These are phyloP conservation scores for Habrosyne pyritoides DNA, from an alignment of 2,888 invertebrate species.

Conservation along the genomic window DNA sequence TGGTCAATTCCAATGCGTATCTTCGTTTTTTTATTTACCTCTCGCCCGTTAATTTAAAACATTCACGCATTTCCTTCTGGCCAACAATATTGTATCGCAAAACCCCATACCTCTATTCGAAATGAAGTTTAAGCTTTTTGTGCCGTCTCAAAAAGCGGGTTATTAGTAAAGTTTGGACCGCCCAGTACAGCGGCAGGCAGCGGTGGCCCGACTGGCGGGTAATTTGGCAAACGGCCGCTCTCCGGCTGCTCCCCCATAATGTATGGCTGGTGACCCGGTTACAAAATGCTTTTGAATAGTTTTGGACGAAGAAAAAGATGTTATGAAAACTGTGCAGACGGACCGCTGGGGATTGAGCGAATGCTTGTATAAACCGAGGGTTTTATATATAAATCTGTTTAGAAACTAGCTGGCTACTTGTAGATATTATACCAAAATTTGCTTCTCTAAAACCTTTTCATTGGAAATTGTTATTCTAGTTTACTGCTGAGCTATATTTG, in stretches of 20 bases:
- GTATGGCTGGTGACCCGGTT: conserved; percentile 6
- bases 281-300: conserved; percentile 9
- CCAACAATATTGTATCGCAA: background rate
- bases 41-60: background rate
- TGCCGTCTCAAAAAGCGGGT: conserved; percentile 1
- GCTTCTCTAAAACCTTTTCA: too few species aligned
- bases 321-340: background rate
- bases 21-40: too few species aligned
- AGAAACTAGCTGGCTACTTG: too few species aligned
- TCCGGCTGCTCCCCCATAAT: background rate
- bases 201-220: conserved; percentile 6
- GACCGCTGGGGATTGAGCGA: background rate
- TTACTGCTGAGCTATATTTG: too few species aligned
- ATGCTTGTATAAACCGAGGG: background rate
- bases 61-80: background rate
- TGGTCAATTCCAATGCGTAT: too few species aligned
- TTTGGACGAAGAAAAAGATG: background rate
- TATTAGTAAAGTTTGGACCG: conserved; percentile 12
- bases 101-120: background rate
- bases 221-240: conserved; percentile 7
- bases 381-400: background rate
- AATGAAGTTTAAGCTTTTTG: conserved; percentile 5
- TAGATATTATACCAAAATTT: too few species aligned
- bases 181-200: conserved; percentile 5
- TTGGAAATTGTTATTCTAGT: too few species aligned